These are phyloP conservation scores for Limnephilus auricula DNA, from an alignment of 2,888 invertebrate species.

Conservation along the genomic window DNA sequence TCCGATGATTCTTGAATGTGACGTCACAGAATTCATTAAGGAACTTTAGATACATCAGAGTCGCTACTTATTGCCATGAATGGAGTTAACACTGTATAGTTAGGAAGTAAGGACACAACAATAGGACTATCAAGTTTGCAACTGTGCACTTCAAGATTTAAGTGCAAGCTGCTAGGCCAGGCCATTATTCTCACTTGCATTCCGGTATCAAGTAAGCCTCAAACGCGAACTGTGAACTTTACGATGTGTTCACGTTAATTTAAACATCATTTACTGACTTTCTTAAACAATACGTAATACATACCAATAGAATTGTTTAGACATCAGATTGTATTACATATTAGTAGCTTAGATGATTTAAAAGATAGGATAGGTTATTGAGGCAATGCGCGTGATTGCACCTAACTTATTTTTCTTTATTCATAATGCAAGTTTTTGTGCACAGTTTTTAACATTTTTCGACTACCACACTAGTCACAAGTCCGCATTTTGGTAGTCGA, in stretches of 20 bases:
- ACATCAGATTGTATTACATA: no score
- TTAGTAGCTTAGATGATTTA: no score
- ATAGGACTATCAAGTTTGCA: neutral
- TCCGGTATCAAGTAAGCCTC: neutral
- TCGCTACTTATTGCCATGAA: neutral
- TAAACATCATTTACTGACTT: neutral
- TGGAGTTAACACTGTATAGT: neutral
- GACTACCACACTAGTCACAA: no score
- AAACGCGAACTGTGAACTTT: neutral
- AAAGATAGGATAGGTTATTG: no score
- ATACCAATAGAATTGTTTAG: no score
- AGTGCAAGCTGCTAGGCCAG: neutral
- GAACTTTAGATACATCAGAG: neutral
- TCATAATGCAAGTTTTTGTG: no score
- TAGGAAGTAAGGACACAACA: neutral
- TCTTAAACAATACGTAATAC: neutral
- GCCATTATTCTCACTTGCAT: neutral
- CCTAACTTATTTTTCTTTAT: no score
- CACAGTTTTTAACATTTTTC: no score
- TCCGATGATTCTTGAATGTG: slow-evolving; percentile 26
- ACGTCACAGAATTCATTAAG: slow-evolving; percentile 36
- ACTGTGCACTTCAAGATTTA: neutral
- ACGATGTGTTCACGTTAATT: neutral
- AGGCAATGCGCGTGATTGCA: no score
- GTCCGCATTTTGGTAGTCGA: no score